A percentile compares a stretch with the other conserved stretches of the same genome.
phyloP scores from a whole-genome alignment of 1,140 invertebrate genomes.

The Drosophila bifasciata region DNA sequence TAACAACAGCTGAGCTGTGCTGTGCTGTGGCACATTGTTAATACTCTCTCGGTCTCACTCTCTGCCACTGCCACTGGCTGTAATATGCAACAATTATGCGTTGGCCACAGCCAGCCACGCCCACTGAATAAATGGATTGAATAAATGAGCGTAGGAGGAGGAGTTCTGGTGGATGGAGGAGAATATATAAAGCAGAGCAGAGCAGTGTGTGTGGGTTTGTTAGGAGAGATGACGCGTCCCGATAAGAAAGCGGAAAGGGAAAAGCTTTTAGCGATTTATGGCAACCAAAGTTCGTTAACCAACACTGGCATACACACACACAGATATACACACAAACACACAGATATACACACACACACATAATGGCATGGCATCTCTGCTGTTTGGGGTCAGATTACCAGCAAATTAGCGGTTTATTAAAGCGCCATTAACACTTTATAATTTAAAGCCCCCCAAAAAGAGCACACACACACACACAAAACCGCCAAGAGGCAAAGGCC shows the following conservation, averaged over 20 bases:
- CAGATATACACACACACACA: slow-evolving; percentile 32
- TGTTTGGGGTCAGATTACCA: slow-evolving; percentile 51
- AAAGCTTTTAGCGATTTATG: slow-evolving; percentile 56
- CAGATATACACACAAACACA: slow-evolving; percentile 19
- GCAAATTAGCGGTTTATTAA: slow-evolving; percentile 68
- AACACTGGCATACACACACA: slow-evolving; percentile 23
- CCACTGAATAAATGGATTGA: slow-evolving; percentile 5
- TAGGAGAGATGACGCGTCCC: background rate
- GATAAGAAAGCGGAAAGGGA: slow-evolving; percentile 15
- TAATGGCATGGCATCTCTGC: slow-evolving; percentile 1
- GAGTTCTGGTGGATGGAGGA: background rate
- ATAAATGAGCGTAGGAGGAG: background rate
- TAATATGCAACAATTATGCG: slow-evolving; percentile 30
- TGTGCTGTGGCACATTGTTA: slow-evolving; percentile 22
- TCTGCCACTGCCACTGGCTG: too few species aligned
- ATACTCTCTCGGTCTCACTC: slow-evolving; percentile 10
- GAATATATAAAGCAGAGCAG: background rate
- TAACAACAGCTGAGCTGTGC: slow-evolving; percentile 6
- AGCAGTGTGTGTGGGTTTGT: slow-evolving; percentile 10
- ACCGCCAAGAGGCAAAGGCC: slow-evolving; percentile 30
- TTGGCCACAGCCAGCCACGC: background rate
- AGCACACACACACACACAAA: slow-evolving; percentile 14
- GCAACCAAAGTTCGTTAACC: slow-evolving; percentile 39
- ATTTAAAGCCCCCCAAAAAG: slow-evolving; percentile 53
- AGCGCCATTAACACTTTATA: slow-evolving; percentile 65